Evolutionary conservation across 2,888 invertebrate genomes (phyloP).

Genomic region (Petrophora chlorosata): DNA sequence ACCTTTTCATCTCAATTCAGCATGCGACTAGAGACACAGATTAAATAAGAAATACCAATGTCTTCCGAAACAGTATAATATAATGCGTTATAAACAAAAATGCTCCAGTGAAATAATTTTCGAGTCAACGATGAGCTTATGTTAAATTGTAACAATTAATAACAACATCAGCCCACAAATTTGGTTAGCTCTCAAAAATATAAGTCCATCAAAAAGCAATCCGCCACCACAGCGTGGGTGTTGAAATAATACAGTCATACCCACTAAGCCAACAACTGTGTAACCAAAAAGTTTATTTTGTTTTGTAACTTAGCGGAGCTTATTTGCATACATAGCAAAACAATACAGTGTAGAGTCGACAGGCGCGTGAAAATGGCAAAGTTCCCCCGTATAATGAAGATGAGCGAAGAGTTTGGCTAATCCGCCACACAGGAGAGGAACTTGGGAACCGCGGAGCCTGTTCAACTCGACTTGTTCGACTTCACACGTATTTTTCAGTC

Average conservation of each 20-base stretch:
- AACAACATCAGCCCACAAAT: conserved; percentile 4
- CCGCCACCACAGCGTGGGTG: conserved; percentile 34
- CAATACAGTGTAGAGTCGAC: conserved; percentile 54
- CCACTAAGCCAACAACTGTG: conserved; percentile 51
- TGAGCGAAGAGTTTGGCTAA: conserved; percentile 69
- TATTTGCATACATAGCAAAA: conserved; percentile 77
- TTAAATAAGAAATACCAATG: too few relatives aligned
- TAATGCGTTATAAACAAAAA: too few relatives aligned
- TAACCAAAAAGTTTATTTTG: conserved; percentile 72
- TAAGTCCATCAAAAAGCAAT: conserved; percentile 35
- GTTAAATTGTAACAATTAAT: conserved; percentile 2
- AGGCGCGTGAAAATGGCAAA: conserved; percentile 70
- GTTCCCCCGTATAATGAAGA: conserved; percentile 77
- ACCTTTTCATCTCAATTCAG: too few relatives aligned
- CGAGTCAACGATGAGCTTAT: too few relatives aligned
- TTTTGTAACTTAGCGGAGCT: conserved; percentile 65
- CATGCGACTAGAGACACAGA: too few relatives aligned
- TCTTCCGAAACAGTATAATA: too few relatives aligned
- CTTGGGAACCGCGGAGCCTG: conserved; percentile 58
- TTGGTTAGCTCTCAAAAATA: conserved; percentile 15
- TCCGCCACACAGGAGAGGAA: conserved; percentile 65
- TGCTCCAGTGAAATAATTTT: too few relatives aligned
- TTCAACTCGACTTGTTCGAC: conserved; percentile 44
- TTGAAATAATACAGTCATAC: conserved; percentile 49
- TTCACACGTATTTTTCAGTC: conserved; percentile 47